Evolutionary conservation across 23 tunicate genomes (phyloP), one percentile per base, ranked within the genome.

Genomic region (Aplidium turbinatum): DNA sequence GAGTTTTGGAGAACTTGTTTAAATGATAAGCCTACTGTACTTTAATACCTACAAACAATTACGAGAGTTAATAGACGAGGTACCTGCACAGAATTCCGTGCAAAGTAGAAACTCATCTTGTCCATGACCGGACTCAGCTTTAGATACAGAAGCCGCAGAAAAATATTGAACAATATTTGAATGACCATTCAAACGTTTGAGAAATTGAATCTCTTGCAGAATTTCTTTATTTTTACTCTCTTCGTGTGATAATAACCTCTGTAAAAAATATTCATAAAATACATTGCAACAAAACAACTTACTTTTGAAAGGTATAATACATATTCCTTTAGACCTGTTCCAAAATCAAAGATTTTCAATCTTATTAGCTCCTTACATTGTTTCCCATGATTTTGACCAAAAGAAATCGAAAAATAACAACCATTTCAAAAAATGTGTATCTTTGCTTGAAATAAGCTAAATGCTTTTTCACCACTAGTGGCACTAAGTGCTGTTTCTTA

Each of bases 41-140:
- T 2, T 25, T 50, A 21, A 4, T 50, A 50, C 2, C 1, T 21
- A 50, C 22, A 2, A 42, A 42, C 16, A 42, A 11, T 9, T 9
- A 42, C 16, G 50, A 9, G 16, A 42, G 13, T 9, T 42, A 11
- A 9, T n/a, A 55, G 6, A 20, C 7, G n/a, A 33, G 23, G 42
- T 62, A 91, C 97, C 91, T 78, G 78, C 61, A 73, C 97, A 91
- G 27, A 71, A 58, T 74, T 91, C 97, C 13, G 97, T 91, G 55
- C 97, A 91, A n/a, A 91, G 77, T 38, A 91, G 63, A 74, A 56
- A 91, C 60, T 91, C 97, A 74, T 73, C 91, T 36, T 68, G 61
- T 21, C 63, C 72, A 26, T 73, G 86, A 26, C 86, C 89, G 18
- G 97, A 91, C 24, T 91, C 97, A 23, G 60, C 31, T 64, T 78